These are phyloP conservation scores for Peromyscus eremicus DNA, from an alignment of 2,797 vertebrate genomes.

Conservation along the genomic window DNA sequence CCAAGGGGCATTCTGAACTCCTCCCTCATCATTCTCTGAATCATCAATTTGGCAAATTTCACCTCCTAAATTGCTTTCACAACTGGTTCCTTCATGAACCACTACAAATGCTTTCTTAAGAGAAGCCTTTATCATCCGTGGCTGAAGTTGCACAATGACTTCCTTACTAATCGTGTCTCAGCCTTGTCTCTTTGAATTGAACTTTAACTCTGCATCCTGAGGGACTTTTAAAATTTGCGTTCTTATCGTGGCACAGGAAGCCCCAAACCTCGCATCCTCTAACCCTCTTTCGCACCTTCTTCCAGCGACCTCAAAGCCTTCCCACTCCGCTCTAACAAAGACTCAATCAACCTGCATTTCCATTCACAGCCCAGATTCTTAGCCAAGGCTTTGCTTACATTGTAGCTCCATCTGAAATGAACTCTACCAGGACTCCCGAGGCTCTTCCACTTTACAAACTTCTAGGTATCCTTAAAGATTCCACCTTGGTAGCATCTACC, in stretches of 20 bases:
- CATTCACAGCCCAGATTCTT: background rate
- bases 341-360: background rate
- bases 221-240: background rate
- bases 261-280: background rate
- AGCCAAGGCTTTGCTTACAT: background rate
- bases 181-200: background rate
- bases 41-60: background rate
- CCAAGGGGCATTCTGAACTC: background rate
- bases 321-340: background rate
- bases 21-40: background rate
- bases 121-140: background rate
- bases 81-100: background rate
- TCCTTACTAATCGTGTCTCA: background rate
- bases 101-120: background rate
- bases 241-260: background rate
- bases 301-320: background rate
- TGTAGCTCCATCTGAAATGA: background rate
- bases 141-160: background rate
- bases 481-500: background rate
- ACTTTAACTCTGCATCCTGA: background rate
- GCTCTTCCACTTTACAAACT: background rate
- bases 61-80: background rate
- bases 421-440: rapidly evolving
- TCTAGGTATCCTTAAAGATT: background rate
- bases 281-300: background rate